A percentile compares a stretch with the other conserved stretches of the same genome.
These are phyloP conservation scores for Heliornis fulica DNA, from an alignment of 2,113 vertebrate genomes.

Conservation along the genomic window DNA sequence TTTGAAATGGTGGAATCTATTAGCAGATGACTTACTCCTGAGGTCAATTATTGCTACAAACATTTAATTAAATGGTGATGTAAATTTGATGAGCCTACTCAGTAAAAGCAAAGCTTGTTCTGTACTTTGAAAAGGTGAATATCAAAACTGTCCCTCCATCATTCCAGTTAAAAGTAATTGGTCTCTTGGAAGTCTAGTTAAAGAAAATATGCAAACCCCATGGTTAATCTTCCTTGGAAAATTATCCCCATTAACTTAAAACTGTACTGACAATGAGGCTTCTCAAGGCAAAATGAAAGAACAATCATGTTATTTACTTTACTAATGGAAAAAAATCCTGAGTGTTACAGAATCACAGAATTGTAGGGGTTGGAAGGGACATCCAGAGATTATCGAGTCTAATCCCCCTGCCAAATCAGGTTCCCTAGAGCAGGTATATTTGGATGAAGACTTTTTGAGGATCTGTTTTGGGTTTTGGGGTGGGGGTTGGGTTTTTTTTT, in stretches of 20 bases:
- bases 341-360: no score
- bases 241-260: slow-evolving; percentile 4
- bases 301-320: background rate
- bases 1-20: slow-evolving; percentile 5
- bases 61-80: slow-evolving; percentile 39
- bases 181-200: background rate
- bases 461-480: no score
- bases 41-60: slow-evolving; percentile 46
- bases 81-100: slow-evolving; percentile 43
- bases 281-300: background rate
- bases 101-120: slow-evolving; percentile 8
- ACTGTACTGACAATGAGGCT: background rate
- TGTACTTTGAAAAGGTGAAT: slow-evolving; percentile 15
- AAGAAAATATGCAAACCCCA: background rate
- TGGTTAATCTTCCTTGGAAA: background rate
- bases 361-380: no score
- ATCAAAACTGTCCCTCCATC: background rate
- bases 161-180: slow-evolving; percentile 30
- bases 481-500: background rate
- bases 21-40: slow-evolving; percentile 26
- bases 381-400: no score
- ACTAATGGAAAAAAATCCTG: background rate
- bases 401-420: no score
- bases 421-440: no score
- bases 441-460: background rate